A percentile compares a stretch with the other conserved stretches of the same genome.
These are phyloP conservation scores for Adelges cooleyi DNA, from an alignment of 1,140 invertebrate species.

Conservation along the genomic window DNA sequence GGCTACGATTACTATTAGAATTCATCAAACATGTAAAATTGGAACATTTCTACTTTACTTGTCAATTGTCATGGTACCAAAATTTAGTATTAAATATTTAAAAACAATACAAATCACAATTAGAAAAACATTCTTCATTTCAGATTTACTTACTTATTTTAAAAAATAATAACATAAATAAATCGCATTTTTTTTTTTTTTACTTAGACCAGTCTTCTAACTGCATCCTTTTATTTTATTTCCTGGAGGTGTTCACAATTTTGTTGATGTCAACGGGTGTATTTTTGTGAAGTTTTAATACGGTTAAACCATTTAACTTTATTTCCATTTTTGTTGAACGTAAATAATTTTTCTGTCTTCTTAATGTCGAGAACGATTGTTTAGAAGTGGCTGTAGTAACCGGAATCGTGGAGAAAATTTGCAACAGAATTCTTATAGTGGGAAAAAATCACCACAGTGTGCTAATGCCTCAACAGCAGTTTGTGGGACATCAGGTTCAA, in stretches of 20 bases:
- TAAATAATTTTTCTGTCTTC: constrained; percentile 32
- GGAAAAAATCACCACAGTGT: constrained; percentile 13
- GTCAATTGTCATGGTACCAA: neutral
- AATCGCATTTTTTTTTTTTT: too few relatives aligned
- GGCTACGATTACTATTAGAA: too few relatives aligned
- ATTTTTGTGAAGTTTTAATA: neutral
- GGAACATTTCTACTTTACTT: neutral
- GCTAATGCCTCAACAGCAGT: neutral
- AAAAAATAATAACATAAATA: too few relatives aligned
- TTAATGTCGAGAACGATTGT: constrained; percentile 32
- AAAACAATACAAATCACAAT: neutral
- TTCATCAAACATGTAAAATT: neutral
- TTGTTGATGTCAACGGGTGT: neutral
- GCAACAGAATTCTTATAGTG: constrained; percentile 29
- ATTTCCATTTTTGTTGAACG: constrained; percentile 20
- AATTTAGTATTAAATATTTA: neutral
- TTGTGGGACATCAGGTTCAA: neutral
- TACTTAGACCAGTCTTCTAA: too few relatives aligned
- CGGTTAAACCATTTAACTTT: neutral
- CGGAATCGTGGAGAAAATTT: constrained; percentile 30
- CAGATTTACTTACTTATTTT: too few relatives aligned
- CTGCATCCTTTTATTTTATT: neutral
- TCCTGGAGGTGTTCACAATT: neutral
- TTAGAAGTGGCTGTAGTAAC: too few relatives aligned
- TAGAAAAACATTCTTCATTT: neutral